These are phyloP conservation scores for Gorsachius goisagi DNA, from an alignment of 2,113 vertebrate species.

Conservation along the genomic window DNA sequence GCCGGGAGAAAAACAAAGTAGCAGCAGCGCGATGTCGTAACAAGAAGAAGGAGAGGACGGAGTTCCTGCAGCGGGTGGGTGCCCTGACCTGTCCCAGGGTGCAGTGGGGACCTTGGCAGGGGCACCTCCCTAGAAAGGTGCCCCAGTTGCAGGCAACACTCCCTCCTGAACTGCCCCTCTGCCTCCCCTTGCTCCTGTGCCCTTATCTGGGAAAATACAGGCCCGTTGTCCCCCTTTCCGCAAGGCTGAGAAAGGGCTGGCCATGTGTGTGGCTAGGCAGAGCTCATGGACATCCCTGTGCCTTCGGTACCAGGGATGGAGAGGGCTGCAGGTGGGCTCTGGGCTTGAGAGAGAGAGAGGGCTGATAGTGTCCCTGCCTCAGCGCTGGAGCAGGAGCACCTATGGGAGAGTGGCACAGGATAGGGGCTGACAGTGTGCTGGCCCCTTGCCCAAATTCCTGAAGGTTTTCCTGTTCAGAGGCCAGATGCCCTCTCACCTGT, in stretches of 20 bases:
- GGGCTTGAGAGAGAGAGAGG: neutral
- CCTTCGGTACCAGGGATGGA: neutral
- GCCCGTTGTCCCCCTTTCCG: fast-evolving
- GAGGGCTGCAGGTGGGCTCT: neutral
- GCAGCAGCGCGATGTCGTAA: constrained; percentile 95
- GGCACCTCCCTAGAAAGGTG: neutral
- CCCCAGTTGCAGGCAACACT: fast-evolving
- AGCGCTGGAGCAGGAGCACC: neutral
- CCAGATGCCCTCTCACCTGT: neutral
- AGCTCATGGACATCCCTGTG: neutral
- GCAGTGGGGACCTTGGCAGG: neutral
- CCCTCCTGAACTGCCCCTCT: neutral
- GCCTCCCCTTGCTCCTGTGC: neutral
- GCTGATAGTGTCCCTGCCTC: neutral
- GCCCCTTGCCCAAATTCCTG: neutral
- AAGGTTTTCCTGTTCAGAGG: neutral
- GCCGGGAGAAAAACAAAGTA: constrained; percentile 97
- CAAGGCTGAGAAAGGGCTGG: neutral
- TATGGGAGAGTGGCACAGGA: neutral
- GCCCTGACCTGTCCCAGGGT: neutral
- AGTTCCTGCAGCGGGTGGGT: constrained; percentile 92
- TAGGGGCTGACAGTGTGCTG: neutral
- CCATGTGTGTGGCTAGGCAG: fast-evolving
- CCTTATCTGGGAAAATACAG: neutral
- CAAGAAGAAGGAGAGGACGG: constrained; percentile 97